A percentile compares a stretch with the other conserved stretches of the same genome.
phyloP scores from a whole-genome alignment of 2,888 invertebrate genomes.

The Frankliniella fusca region DNA sequence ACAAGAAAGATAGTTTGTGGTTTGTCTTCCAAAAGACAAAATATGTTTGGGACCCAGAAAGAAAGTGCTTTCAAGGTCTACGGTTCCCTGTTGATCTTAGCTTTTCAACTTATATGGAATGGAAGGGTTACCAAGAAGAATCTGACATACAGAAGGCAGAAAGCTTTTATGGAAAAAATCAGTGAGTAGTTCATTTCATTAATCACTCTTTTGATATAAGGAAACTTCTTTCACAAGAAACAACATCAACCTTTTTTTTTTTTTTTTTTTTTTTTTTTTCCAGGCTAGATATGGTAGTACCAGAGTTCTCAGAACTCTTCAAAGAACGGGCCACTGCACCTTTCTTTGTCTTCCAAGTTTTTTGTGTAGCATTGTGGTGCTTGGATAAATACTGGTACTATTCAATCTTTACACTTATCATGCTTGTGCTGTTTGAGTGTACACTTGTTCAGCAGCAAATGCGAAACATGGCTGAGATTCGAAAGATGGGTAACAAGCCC shows the following conservation, averaged over 20 bases:
- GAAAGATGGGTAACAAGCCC: constrained; percentile 99
- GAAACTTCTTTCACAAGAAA: constrained; percentile 29
- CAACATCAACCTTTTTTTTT: constrained; percentile 27
- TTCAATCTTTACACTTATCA: constrained; percentile 90
- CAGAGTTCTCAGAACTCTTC: constrained; percentile 94
- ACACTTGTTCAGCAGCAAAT: constrained; percentile 97
- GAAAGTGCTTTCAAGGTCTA: constrained; percentile 73
- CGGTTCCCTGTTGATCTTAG: constrained; percentile 76
- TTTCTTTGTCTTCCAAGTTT: constrained; percentile 99
- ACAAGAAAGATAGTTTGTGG: constrained; percentile 63
- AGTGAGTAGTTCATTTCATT: constrained; percentile 53
- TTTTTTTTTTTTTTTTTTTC: constrained; percentile 39
- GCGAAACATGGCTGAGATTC: constrained; percentile 95
- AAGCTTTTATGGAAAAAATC: constrained; percentile 83
- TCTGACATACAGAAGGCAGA: constrained; percentile 69
- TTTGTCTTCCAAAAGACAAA: constrained; percentile 97
- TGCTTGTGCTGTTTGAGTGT: constrained; percentile 95
- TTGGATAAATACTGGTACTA: constrained; percentile 99
- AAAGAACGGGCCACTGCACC: constrained; percentile 97
- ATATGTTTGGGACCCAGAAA: constrained; percentile 83
- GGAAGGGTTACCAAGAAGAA: constrained; percentile 85
- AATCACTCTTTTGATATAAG: background rate
- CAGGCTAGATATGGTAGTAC: constrained; percentile 77
- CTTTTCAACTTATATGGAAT: constrained; percentile 69
- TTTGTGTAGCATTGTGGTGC: constrained; percentile 98